Base-by-base conservation (phyloP, 2,113 vertebrate genomes). In the Myxocyprinus asiaticus region DNA sequence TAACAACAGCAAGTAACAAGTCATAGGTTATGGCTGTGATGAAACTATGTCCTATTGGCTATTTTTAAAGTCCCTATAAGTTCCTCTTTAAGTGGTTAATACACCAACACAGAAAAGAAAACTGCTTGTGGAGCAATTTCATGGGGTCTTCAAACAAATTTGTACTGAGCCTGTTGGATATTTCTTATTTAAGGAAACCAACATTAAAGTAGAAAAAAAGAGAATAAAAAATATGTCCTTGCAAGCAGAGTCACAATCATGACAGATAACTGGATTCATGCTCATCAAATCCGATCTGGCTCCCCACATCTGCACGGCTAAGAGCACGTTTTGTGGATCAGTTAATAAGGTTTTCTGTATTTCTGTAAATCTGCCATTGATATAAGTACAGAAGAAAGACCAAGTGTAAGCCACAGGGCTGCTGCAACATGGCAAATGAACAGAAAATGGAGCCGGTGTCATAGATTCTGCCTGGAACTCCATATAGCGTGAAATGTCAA, bases 401-500 rank as follows among this genome's bases (percentile, higher is more conserved):
- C 22, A n/a, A 75, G 47, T 56, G 53, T 51, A 79, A 84, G 72
- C 63, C 63, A 83, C 15, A 59, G 44, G 48, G 56, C 56, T 48
- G 61, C 70, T 22, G 56, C 51, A 56, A 78, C 67, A 75, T 15
- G n/a, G 59, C 56, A 85, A 76, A 76, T 33, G 22, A 81, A 33
- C 67, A 74, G 76, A 76, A 79, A 79, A 72, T 68, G 22, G 72
- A 56, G 22, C 48, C 6, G 14, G 77, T 81, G 81, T 85, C 81
- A 79, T 47, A 71, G 64, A 75, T 79, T 81, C 65, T 63, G 70
- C 70, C 76, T 76, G 59, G 64, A 72, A 83, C 84, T 81, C 67
- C 74, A 81, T 76, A 69, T 59, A 78, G 79, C 79, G 42, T 85
- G 79, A 85, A 85, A 85, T 85, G 82, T 81, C 84, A 85, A 83